These are phyloP conservation scores for Drosophila pandora DNA, from an alignment of 1,140 invertebrate species.

Conservation along the genomic window DNA sequence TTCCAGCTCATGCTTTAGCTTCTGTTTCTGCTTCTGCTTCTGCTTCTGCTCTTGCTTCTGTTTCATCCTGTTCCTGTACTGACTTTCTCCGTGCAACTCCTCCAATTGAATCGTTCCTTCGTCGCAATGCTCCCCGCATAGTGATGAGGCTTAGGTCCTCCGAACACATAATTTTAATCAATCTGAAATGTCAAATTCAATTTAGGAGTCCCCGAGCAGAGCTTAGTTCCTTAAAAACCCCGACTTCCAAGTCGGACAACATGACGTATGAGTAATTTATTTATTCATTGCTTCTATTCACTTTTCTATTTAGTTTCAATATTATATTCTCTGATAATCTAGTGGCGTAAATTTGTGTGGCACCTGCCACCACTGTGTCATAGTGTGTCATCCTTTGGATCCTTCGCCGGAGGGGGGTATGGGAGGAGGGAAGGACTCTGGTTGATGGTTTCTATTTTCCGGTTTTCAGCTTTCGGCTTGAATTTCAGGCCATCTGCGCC, in stretches of 20 bases:
- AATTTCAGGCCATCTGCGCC: conserved; percentile 18
- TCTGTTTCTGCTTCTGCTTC: conserved; percentile 6
- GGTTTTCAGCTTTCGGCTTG: conserved; percentile 9
- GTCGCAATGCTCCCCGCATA: conserved; percentile 42
- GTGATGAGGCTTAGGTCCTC: conserved; percentile 17
- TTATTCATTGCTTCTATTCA: background rate
- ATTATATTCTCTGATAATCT: background rate
- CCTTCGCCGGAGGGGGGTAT: background rate
- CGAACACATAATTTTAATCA: background rate
- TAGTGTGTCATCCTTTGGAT: background rate
- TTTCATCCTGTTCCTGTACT: conserved; percentile 8
- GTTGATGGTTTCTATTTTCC: conserved; percentile 16
- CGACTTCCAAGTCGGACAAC: background rate
- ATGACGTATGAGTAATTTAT: background rate
- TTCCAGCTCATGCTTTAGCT: conserved; percentile 7
- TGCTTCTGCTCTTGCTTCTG: conserved; percentile 9
- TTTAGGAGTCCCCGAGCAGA: background rate
- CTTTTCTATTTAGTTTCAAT: conserved; percentile 7
- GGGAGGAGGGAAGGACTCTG: background rate
- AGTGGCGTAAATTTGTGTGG: background rate
- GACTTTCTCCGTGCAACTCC: conserved; percentile 45
- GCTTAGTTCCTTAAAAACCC: background rate
- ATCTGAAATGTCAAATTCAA: background rate
- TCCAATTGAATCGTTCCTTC: conserved; percentile 66
- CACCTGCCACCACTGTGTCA: conserved; percentile 18